Base-by-base conservation (phyloP, 2,888 invertebrate genomes). In the Alcis repandata region DNA sequence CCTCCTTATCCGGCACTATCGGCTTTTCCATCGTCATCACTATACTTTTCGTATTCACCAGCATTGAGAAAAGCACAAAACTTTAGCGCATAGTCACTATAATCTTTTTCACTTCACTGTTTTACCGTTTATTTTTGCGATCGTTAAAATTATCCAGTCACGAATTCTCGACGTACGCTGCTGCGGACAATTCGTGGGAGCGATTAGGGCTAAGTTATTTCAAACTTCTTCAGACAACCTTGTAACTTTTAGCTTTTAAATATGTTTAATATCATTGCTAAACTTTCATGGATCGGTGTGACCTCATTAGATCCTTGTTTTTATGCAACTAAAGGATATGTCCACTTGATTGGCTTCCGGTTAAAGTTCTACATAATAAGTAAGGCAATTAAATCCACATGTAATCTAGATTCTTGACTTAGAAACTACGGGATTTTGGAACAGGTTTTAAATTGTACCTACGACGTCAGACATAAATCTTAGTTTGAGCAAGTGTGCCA, bases 21-120 rank as follows among this genome's bases (percentile, higher is more conserved):
- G 85, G 74, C 72, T 86, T 91, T 76, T 92, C 91, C 92, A 91
- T 91, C 78, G 82, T 92, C 92, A 92, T 90, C 82, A 76, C 65
- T 49, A 38, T 62, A 56, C 70, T 72, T 40, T 69, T 70, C 43
- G 61, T 43, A 22, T 67, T 72, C 79, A 72, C 70, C 56, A 63
- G 59, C 59, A 66, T 67, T 62, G 49, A 40, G 63, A 71, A 69
- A 67, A 73, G 72, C 64, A 20, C 20, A 36, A 15, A 0, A 69
- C 71, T 67, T 72, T 68, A 63, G 33, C 49, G 43, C 36, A 59
- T 53, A 59, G 43, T 59, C 74, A 20, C 54, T 73, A 70, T 70
- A 36, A 8, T 51, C 53, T 32, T 2, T 43, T 32, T 62, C n/a
- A 56, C 32, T 40, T 49, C 49, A 59, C 49, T 51, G 36, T 20